Conservation (phyloP, 1,140 invertebrate genomes). For the Pseudachorutes palmiensis region DNA sequence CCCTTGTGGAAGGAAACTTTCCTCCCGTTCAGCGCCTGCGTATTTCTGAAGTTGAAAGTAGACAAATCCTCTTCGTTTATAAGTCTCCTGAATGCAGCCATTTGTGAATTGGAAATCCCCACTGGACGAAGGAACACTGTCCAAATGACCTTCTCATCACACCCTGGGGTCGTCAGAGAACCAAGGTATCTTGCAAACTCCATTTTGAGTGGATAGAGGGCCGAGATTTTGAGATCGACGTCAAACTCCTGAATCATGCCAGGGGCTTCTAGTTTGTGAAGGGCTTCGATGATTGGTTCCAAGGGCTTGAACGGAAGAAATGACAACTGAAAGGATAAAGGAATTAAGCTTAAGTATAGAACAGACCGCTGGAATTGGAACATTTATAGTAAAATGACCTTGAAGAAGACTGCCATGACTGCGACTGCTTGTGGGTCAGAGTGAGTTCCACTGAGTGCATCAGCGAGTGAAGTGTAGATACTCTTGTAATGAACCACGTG, state of each 20-base stretch:
- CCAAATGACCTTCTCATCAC: neutral
- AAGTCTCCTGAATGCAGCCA: neutral
- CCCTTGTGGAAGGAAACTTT: neutral
- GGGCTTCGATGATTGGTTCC: neutral
- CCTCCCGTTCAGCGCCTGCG: neutral
- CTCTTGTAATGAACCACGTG: neutral
- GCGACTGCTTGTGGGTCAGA: neutral
- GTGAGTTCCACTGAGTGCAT: neutral
- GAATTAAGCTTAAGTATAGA: neutral
- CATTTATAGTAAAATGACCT: neutral
- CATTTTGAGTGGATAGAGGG: neutral
- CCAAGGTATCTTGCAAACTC: neutral
- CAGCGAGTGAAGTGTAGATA: neutral
- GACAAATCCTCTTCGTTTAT: neutral
- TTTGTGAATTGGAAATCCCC: neutral
- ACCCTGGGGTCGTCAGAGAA: neutral
- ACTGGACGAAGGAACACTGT: neutral
- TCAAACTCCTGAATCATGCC: neutral
- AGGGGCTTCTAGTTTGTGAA: neutral
- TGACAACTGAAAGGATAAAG: too few species aligned
- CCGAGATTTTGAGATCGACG: neutral
- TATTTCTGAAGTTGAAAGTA: neutral
- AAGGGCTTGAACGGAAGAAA: neutral
- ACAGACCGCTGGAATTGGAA: neutral
- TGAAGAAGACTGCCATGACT: neutral